Base-by-base conservation (phyloP, 64 coral and sea anemone genomes). In the Dendronephthya gigantea region DNA sequence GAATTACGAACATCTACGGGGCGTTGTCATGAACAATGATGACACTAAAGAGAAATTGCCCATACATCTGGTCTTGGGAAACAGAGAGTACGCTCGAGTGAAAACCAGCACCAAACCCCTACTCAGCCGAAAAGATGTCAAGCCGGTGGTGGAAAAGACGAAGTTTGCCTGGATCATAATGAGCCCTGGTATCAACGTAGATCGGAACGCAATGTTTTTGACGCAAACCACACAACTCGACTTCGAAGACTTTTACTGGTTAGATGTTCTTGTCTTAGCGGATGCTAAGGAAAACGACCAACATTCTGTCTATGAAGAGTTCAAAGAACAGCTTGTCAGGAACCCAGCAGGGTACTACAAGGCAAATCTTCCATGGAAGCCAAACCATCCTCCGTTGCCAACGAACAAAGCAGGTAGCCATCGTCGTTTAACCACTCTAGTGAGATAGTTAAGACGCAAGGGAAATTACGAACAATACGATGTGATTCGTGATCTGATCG, bases 331-430 rank as follows among this genome's bases (percentile, higher is more conserved):
- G 27, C 36, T 84, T 7, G 55, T 31, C 8, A 16, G 83, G 22
- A 51, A 27, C 7, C n/a, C 47, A 22, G 83, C 49, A 2, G 83
- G 83, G 15, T 84, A 11, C 16, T 84, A 84, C 37, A 28, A 84
- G 15, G 50, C 83, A 19, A 51, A 30, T 47, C 43, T 84, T 14
- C 40, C 83, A 19, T 84, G 83, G 83, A 84, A 84, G 47, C 30
- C 47, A 48, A 84, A 48, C 30, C 49, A 27, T 38, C 19, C 39
- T 29, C 25, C 40, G 29, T 25, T 84, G 23, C 83, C 43, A 15
- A 84, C 49, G 30, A 84, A 84, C 28, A 16, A n/a, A 14, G 40
- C 35, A 1, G 48, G 83, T 16, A 84, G 83, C 50, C 30, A 49
- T 17, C 83, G 45, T 22, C 16, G 83, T 31, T 29, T 55, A 7